Evolutionary conservation across 2,888 invertebrate species (phyloP).

Genomic region (Marronus borbonicus): DNA sequence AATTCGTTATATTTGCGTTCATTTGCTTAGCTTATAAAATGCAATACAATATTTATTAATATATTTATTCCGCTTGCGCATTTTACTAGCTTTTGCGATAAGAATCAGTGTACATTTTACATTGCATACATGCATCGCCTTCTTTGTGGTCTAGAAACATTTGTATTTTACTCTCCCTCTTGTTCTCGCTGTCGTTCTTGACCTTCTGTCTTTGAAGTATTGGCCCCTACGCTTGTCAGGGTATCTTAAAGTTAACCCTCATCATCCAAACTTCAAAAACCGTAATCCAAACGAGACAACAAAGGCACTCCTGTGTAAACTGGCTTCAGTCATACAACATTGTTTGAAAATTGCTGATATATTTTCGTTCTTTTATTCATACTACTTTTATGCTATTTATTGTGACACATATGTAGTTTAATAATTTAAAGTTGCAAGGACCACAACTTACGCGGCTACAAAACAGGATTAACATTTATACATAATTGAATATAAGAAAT

Average conservation of each 20-base stretch:
- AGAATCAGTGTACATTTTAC: background rate
- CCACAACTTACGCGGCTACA: too few relatives aligned
- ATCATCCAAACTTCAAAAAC: constrained; percentile 32
- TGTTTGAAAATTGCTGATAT: background rate
- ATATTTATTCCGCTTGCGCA: background rate
- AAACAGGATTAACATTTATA: too few relatives aligned
- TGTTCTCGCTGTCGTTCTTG: background rate
- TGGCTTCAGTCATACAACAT: background rate
- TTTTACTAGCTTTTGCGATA: background rate
- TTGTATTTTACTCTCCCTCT: background rate
- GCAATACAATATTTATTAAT: background rate
- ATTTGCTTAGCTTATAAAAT: background rate
- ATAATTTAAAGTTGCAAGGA: too few relatives aligned
- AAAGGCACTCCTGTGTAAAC: background rate
- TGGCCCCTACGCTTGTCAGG: background rate
- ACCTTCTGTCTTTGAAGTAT: background rate
- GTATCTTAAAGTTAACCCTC: constrained; percentile 24
- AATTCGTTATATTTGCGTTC: background rate
- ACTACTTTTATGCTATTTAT: background rate
- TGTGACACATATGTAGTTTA: background rate
- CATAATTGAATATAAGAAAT: too few relatives aligned
- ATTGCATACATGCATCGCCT: background rate
- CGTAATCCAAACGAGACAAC: constrained; percentile 13
- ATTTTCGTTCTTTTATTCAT: too few relatives aligned
- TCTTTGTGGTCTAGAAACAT: background rate